Evolutionary conservation across 2,113 vertebrate species (phyloP).

Genomic region (Pipa parva): DNA sequence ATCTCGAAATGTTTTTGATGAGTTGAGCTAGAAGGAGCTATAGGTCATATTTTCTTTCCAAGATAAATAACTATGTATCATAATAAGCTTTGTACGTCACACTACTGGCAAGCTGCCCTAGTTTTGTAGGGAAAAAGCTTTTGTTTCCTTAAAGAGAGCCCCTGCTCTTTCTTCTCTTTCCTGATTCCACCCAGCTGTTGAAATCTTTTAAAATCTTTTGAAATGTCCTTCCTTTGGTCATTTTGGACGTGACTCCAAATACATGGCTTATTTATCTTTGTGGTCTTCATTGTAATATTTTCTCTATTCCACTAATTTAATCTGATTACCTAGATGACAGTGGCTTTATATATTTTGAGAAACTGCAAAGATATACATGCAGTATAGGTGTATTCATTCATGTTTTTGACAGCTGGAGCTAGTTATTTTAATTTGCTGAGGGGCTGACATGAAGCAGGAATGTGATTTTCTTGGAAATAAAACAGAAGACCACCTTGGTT

Average conservation of each 20-base stretch:
- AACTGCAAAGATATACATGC: constrained; percentile 5
- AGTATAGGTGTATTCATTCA: constrained; percentile 23
- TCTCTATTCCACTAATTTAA: constrained; percentile 1
- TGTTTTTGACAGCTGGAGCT: constrained; percentile 51
- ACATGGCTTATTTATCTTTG: neutral
- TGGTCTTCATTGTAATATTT: neutral
- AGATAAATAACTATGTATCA: too few species aligned
- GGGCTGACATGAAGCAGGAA: constrained; percentile 47
- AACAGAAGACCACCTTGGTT: constrained; percentile 30
- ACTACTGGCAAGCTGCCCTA: neutral
- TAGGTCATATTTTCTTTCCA: too few species aligned
- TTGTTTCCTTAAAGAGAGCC: constrained; percentile 40
- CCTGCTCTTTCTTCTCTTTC: constrained; percentile 47
- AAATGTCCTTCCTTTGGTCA: constrained; percentile 7
- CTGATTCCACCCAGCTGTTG: constrained; percentile 30
- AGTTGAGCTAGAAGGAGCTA: constrained; percentile 54
- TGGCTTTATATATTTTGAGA: constrained; percentile 7
- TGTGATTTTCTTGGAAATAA: constrained; percentile 41
- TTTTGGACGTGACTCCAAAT: neutral
- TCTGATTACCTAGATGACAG: constrained; percentile 11
- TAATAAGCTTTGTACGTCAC: neutral
- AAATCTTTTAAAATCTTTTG: constrained; percentile 2
- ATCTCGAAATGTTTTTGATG: too few species aligned
- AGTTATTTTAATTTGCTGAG: constrained; percentile 52
- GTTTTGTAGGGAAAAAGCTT: neutral